Evolutionary conservation across 2,113 vertebrate species (phyloP), one percentile per base, ranked within the genome.

Genomic region (Kobus ellipsiprymnus): DNA sequence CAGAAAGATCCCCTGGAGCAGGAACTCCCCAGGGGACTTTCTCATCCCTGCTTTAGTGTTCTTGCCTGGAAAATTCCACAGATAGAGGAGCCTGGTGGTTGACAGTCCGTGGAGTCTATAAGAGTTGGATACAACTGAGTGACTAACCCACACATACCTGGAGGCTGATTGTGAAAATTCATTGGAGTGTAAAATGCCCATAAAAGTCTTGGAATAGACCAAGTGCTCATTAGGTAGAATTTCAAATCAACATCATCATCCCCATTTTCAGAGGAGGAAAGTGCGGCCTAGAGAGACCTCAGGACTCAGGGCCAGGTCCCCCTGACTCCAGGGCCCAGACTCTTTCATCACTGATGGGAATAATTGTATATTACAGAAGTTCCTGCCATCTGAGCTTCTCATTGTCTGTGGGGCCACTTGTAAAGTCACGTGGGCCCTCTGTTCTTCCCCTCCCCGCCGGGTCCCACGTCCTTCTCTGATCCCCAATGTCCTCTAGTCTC

Each of bases 311-410:
- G 67, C 57, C 57, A 14, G 15, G 84, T 21, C 1, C 4, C 12
- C 4, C 11, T 27, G 48, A 86, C 36, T 46, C 13, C 48, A 19
- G 64, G 23, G 33, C 23, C 7, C 52, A 81, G 12, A 27, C 7
- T 2, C 84, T 27, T 19, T 7, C 9, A 2, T 25, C 27, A 12
- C 33, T 1, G 0, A 2, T 15, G 46, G 33, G 80, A 17, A 36
- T 0, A 4, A 5, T 2, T 17, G 30, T 46, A 6, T 29, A n/a
- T 6, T 23, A 9, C 3, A 3, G 33, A 60, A 13, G 27, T 19
- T 3, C 10, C 33, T 0, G 2, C 44, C 21, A 2, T 13, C 23
- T 25, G 19, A 57, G 74, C n/a, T n/a, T 48, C 40, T 57, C 25
- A 0, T 15, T 93, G 67, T 21, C 33, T 40, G 30, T 25, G 46